phyloP scores from a whole-genome alignment of 1,140 invertebrate species.

The Zeugodacus cucurbitae region DNA sequence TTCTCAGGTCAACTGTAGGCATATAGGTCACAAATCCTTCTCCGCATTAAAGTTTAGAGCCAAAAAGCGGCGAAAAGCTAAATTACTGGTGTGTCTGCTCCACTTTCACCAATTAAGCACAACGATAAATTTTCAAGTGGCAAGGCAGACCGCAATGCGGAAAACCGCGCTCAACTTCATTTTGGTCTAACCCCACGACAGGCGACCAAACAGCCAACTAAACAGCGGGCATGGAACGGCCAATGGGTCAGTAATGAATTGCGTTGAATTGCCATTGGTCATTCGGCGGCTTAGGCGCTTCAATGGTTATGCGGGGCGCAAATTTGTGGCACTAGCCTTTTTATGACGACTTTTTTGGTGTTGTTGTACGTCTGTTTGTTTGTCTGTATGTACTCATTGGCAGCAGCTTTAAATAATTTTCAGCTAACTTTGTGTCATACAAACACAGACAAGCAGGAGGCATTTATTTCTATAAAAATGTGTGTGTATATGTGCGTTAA shows the following conservation, averaged over 20 bases:
- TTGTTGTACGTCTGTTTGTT: neutral
- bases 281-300: neutral
- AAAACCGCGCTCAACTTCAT: constrained; percentile 4
- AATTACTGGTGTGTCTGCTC: neutral
- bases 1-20: too few relatives aligned
- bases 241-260: constrained; percentile 32
- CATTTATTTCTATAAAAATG: neutral
- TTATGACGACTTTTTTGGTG: neutral
- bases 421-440: too few relatives aligned
- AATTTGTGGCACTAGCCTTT: neutral
- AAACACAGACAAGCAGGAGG: neutral
- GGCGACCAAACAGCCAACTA: neutral
- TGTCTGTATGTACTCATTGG: neutral
- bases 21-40: too few relatives aligned
- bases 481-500: neutral
- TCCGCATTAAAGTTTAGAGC: too few relatives aligned
- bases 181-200: neutral
- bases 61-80: too few relatives aligned
- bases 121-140: constrained; percentile 20
- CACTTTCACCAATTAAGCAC: constrained; percentile 15
- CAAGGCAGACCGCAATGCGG: constrained; percentile 4
- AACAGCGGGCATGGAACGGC: neutral
- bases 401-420: neutral
- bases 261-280: constrained; percentile 26
- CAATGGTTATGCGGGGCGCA: constrained; percentile 1